A percentile compares a stretch with the other conserved stretches of the same genome.
These are phyloP conservation scores for Nerophis ophidion DNA, from an alignment of 2,113 vertebrate species.

Conservation along the genomic window DNA sequence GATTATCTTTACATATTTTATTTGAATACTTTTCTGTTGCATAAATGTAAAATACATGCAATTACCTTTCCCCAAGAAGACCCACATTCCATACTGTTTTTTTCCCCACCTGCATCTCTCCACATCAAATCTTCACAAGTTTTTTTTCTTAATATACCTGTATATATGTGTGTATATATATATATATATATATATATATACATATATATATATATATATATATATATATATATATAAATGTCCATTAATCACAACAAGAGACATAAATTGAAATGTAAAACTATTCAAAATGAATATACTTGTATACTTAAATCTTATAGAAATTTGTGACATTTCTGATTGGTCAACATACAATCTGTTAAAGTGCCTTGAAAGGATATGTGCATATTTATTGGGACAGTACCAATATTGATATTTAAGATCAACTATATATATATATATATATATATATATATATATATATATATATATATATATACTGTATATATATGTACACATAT, in stretches of 20 bases:
- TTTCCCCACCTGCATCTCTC: constrained; percentile 65
- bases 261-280: constrained; percentile 59
- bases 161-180: too few relatives aligned
- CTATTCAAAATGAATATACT: constrained; percentile 50
- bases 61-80: constrained; percentile 83
- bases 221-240: constrained; percentile 17
- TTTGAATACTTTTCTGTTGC: constrained; percentile 80
- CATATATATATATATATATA: too few relatives aligned
- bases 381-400: constrained; percentile 59
- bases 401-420: constrained; percentile 46
- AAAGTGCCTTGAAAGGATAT: constrained; percentile 64
- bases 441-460: too few relatives aligned
- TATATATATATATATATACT: too few relatives aligned
- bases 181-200: too few relatives aligned
- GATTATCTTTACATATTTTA: constrained; percentile 76
- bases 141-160: constrained; percentile 10
- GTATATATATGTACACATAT: too few relatives aligned
- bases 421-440: not conserved
- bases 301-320: constrained; percentile 23
- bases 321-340: constrained; percentile 40
- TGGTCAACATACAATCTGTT: constrained; percentile 47
- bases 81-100: constrained; percentile 73
- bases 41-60: constrained; percentile 97
- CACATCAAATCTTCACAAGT: constrained; percentile 63
- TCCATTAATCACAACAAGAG: constrained; percentile 64